Base-by-base conservation (phyloP, 1,140 invertebrate genomes). In the Trichomalopsis sarcophagae region DNA sequence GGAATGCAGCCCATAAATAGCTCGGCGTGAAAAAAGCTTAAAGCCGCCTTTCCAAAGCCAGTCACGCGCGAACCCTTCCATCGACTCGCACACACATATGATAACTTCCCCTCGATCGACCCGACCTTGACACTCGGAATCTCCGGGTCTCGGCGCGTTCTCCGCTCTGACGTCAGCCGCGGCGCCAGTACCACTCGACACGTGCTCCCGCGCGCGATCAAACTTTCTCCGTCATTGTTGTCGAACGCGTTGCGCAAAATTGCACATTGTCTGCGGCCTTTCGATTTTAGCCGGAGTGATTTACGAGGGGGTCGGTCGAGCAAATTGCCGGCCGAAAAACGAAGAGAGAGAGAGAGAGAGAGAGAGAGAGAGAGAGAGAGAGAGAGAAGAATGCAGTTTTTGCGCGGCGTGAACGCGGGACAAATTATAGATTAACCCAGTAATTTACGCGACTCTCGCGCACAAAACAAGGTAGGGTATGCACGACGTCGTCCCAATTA, bases 71-170 rank as follows among this genome's bases (percentile, higher is more conserved):
- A 66, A 6, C 21, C 62, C 62, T 66, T 66, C 27, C 27, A 27
- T 27, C 27, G 27, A 27, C 1, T 27, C 27, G 40, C 40, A 9
- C 40, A 10, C 10, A 44, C 40, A 7, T 0, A 1, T 44, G 0
- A 44, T 17, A 55, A 55, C 23, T 36, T 74, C 47, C 68, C 44
- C 40, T 44, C 40, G 44, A 27, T 66, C 23, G 36, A 69, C 1
- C n/a, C 62, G 82, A 77, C 82, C 82, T 83, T 83, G 74, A 77
- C 71, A 77, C 47, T 69, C 36, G 14, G 30, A 77, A 83, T 68
- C 36, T 75, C 71, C 30, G 40, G 30, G 7, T 80, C 50, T 44
- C 2, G 2, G 47, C 33, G 11, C 73, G 82, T 83, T 83, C 74
- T 13, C 82, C 74, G 23, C 10, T 77, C 10, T 77, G 74, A 83